Percentiles rank a stretch among this genome's conserved stretches.
Conservation (phyloP, 2,888 invertebrate genomes). For the Apamea epomidion region DNA sequence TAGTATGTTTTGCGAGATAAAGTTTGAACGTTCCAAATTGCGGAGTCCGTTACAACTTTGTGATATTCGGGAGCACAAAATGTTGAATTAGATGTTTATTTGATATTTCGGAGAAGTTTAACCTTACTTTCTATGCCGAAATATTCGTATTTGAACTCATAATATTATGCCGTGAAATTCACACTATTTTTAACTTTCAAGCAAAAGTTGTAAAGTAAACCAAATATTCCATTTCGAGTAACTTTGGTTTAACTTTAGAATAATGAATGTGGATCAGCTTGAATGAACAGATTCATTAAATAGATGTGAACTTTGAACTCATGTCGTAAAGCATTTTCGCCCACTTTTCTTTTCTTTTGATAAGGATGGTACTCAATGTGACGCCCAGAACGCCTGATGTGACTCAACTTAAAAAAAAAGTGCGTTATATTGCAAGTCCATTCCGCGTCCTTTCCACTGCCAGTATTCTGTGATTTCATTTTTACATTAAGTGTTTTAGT, state of each 20-base stretch:
- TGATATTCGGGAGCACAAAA: conserved; percentile 57
- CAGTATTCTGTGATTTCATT: conserved; percentile 38
- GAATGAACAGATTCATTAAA: conserved; percentile 20
- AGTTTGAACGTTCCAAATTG: conserved; percentile 61
- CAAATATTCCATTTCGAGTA: conserved; percentile 36
- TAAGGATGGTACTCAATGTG: no score
- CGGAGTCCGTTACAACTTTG: conserved; percentile 62
- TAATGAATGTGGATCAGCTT: conserved; percentile 19
- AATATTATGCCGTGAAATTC: conserved; percentile 34
- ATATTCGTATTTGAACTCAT: conserved; percentile 42
- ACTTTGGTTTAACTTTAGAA: conserved; percentile 35
- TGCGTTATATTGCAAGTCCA: background rate
- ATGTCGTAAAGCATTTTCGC: conserved; percentile 13
- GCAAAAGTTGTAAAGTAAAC: conserved; percentile 34
- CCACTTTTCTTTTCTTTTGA: conserved; percentile 13
- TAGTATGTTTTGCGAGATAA: conserved; percentile 65
- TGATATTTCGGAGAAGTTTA: conserved; percentile 62
- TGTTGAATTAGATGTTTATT: conserved; percentile 67
- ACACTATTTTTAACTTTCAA: conserved; percentile 56
- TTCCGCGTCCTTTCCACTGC: conserved; percentile 1
- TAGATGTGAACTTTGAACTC: conserved; percentile 33
- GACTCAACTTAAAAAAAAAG: background rate
- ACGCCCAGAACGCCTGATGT: background rate
- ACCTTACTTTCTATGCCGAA: conserved; percentile 37
- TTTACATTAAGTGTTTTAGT: conserved; percentile 53